Conservation (phyloP, 2,797 vertebrate genomes). For the Apodemus agrarius region DNA sequence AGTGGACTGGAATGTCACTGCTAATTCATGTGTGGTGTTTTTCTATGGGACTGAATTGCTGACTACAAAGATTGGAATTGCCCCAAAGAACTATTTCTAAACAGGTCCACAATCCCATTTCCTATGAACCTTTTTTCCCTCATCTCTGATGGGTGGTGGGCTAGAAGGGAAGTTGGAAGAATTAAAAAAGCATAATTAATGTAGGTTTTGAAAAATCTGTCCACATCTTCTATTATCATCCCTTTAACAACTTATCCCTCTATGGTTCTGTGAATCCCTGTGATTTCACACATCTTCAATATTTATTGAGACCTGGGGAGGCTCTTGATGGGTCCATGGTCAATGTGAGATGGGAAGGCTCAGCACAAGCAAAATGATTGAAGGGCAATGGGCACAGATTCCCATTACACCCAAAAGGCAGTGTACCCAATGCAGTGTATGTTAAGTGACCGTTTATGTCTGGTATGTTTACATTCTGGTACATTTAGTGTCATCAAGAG, state of each 20-base stretch:
- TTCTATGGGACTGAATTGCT: neutral
- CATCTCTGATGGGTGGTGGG: neutral
- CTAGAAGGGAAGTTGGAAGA: neutral
- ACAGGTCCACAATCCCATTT: neutral
- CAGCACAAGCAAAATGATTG: accelerated
- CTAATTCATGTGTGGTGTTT: neutral
- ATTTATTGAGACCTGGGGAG: neutral
- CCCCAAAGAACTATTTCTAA: neutral
- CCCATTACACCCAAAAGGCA: neutral
- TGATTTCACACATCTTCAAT: neutral
- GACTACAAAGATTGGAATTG: neutral
- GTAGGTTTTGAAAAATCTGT: neutral
- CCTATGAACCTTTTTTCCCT: neutral
- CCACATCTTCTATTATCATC: neutral
- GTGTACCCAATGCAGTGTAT: neutral
- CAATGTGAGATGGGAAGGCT: neutral
- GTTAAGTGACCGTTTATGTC: neutral
- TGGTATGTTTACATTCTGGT: neutral
- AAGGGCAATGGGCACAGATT: too few relatives aligned
- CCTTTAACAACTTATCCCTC: neutral
- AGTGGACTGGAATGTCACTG: neutral
- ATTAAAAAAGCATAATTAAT: neutral
- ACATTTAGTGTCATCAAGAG: neutral
- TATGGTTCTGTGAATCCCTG: neutral
- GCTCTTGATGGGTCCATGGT: neutral